A percentile compares a stretch with the other conserved stretches of the same genome.
Conservation (phyloP, 2,888 invertebrate species). For the Polyommatus iphigenia region DNA sequence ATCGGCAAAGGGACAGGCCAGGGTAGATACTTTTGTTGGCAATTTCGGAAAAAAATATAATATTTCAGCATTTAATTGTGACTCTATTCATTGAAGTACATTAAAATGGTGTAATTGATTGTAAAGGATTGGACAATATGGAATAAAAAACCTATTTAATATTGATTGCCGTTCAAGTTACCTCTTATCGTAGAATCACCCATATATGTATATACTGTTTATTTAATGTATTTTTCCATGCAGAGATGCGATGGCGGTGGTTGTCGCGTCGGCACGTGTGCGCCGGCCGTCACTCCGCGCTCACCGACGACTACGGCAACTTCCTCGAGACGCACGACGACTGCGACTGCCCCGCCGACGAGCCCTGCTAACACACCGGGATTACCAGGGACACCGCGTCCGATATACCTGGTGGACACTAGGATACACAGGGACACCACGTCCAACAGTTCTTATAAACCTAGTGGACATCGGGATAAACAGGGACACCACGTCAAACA, state of each 20-base stretch:
- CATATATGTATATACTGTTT: too few relatives aligned
- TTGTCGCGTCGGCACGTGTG: slow-evolving; percentile 67
- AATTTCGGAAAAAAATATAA: too few relatives aligned
- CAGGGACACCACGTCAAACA: not conserved
- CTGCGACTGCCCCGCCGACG: slow-evolving; percentile 66
- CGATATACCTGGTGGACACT: not conserved
- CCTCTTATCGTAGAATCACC: too few relatives aligned
- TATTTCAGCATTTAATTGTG: too few relatives aligned
- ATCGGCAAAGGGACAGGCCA: too few relatives aligned
- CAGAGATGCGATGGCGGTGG: slow-evolving; percentile 66
- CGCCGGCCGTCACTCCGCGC: slow-evolving; percentile 66
- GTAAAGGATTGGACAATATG: too few relatives aligned
- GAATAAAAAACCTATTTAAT: too few relatives aligned
- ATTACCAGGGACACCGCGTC: slow-evolving; percentile 32
- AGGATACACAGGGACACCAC: not conserved
- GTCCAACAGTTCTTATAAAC: too few relatives aligned
- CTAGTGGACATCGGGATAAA: not conserved
- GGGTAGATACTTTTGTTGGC: too few relatives aligned
- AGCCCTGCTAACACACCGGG: slow-evolving; percentile 36
- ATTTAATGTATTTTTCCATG: not conserved
- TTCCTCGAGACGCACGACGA: slow-evolving; percentile 68
- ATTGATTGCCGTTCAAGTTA: too few relatives aligned
- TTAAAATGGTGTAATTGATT: too few relatives aligned
- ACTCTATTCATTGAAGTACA: too few relatives aligned
- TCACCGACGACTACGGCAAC: slow-evolving; percentile 79